phyloP scores from a whole-genome alignment of 2,888 invertebrate species.

The Protonemura montana region DNA sequence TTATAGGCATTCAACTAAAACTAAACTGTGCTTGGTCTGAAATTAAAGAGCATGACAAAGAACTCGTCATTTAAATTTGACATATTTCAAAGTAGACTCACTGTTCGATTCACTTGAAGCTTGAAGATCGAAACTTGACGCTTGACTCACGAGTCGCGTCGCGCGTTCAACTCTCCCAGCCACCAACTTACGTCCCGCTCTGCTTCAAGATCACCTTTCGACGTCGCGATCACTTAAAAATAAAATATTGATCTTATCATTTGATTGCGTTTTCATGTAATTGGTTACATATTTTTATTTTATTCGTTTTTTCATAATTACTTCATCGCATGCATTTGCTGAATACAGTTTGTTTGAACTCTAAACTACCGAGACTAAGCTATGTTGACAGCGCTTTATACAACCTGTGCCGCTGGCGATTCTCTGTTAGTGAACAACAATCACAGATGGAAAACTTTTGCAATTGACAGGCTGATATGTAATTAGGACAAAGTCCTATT shows the following conservation, averaged over 20 bases:
- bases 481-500: slow-evolving; percentile 41
- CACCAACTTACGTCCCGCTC: neutral
- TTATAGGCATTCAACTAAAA: no score
- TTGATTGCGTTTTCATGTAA: slow-evolving; percentile 32
- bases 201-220: slow-evolving; percentile 5
- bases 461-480: slow-evolving; percentile 38
- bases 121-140: no score
- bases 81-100: no score
- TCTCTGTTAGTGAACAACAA: slow-evolving; percentile 28
- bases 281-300: slow-evolving; percentile 9
- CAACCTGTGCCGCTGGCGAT: slow-evolving; percentile 26
- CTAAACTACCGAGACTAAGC: slow-evolving; percentile 17
- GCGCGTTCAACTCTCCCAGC: neutral
- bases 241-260: slow-evolving; percentile 29
- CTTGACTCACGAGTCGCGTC: no score
- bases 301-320: slow-evolving; percentile 19
- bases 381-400: slow-evolving; percentile 36
- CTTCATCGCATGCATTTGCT: slow-evolving; percentile 22
- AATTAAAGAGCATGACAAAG: no score
- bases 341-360: slow-evolving; percentile 9
- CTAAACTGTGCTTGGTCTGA: no score
- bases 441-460: slow-evolving; percentile 40
- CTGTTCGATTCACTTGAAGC: no score
- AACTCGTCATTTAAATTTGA: no score
- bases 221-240: neutral